These are phyloP conservation scores for Nixonia krombeini DNA, from an alignment of 1,140 invertebrate genomes.

Conservation along the genomic window DNA sequence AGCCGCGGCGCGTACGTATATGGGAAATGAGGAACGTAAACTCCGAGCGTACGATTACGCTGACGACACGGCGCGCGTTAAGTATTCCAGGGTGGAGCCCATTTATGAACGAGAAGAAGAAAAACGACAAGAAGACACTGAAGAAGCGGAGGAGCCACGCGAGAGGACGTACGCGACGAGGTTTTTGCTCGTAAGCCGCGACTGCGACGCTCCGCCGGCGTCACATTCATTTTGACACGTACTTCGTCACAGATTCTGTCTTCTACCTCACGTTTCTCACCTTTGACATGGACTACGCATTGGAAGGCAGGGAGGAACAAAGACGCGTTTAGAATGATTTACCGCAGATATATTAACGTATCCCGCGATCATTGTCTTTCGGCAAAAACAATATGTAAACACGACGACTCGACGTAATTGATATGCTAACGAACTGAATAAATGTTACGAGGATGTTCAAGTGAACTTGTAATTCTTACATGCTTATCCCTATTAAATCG, in stretches of 20 bases:
- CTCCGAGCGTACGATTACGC: slow-evolving; percentile 27
- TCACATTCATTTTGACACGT: slow-evolving; percentile 59
- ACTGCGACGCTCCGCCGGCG: slow-evolving; percentile 58
- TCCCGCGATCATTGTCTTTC: too few species aligned
- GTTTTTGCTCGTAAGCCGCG: slow-evolving; percentile 56
- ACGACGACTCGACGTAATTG: too few species aligned
- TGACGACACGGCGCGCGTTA: slow-evolving; percentile 44
- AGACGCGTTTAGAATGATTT: not conserved
- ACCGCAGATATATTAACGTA: not conserved
- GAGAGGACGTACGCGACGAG: slow-evolving; percentile 47
- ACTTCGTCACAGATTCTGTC: slow-evolving; percentile 31
- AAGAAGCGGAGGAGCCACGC: slow-evolving; percentile 50
- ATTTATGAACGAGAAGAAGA: slow-evolving; percentile 16
- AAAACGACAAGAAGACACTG: slow-evolving; percentile 22
- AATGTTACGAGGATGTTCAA: too few species aligned
- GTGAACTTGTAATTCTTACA: too few species aligned
- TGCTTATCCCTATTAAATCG: too few species aligned
- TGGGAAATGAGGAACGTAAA: slow-evolving; percentile 11
- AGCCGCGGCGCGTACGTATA: slow-evolving; percentile 19
- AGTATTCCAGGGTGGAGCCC: slow-evolving; percentile 41
- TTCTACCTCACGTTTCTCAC: slow-evolving; percentile 4
- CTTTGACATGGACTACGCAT: slow-evolving; percentile 4
- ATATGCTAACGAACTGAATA: too few species aligned
- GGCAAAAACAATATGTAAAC: too few species aligned
- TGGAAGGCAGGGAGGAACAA: not conserved